Conservation (phyloP, 2,888 invertebrate species). For the Brachyptera putata region DNA sequence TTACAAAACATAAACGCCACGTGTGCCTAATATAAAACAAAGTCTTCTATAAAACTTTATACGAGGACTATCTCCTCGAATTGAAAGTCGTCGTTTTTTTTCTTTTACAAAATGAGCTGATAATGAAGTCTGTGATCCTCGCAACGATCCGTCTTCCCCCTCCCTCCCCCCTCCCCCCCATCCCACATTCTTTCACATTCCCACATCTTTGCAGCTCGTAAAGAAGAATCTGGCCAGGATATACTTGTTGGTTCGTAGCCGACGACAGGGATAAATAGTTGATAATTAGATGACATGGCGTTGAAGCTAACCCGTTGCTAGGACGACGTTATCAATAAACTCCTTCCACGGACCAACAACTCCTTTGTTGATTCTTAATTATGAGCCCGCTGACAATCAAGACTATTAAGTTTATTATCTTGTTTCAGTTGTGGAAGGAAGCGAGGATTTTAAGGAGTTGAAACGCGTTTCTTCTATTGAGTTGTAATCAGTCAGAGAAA, state of each 20-base stretch:
- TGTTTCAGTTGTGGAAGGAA: constrained; percentile 7
- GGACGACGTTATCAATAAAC: constrained; percentile 16
- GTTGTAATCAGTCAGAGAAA: too few species aligned
- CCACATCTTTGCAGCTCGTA: constrained; percentile 5
- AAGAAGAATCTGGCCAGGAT: constrained; percentile 6
- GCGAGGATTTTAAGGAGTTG: too few species aligned
- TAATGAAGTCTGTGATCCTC: constrained; percentile 15
- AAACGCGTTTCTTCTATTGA: too few species aligned
- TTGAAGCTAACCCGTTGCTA: neutral
- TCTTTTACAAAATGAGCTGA: neutral
- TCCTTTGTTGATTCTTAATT: constrained; percentile 1
- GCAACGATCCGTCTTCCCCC: constrained; percentile 2
- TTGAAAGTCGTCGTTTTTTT: neutral
- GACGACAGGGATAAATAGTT: constrained; percentile 19
- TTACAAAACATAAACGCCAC: too few species aligned
- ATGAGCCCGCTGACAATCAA: constrained; percentile 8
- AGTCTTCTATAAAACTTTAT: too few species aligned
- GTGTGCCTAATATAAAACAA: too few species aligned
- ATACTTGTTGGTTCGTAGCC: constrained; percentile 5
- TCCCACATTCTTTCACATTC: constrained; percentile 16
- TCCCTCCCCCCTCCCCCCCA: neutral
- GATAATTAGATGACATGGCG: constrained; percentile 15
- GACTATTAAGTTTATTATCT: constrained; percentile 9
- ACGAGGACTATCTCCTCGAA: too few species aligned
- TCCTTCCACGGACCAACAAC: neutral